Percentiles rank a stretch among this genome's conserved stretches.
These are phyloP conservation scores for Ophion ventricosus DNA, from an alignment of 2,888 invertebrate genomes.

Conservation along the genomic window DNA sequence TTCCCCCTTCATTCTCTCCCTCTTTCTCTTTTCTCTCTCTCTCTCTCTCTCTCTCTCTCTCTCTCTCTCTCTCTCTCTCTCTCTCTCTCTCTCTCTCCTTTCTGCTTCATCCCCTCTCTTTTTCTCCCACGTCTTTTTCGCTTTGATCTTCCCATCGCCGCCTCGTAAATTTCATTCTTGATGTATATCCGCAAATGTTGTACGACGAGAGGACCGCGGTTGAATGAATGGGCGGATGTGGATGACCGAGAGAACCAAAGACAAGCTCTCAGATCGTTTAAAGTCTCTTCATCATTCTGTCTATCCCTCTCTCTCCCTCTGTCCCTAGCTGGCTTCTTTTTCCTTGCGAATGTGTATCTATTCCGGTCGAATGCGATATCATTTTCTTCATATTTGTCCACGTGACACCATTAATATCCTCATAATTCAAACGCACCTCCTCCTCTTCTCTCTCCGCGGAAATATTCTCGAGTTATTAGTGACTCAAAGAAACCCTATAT, in stretches of 20 bases:
- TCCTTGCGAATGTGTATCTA: slow-evolving; percentile 30
- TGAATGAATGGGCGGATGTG: slow-evolving; percentile 46
- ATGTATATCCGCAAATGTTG: slow-evolving; percentile 1
- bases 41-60: no score
- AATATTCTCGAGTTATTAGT: slow-evolving; percentile 74
- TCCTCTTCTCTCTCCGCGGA: slow-evolving; percentile 61
- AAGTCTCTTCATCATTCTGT: slow-evolving; percentile 19
- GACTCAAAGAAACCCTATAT: slow-evolving; percentile 42
- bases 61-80: not conserved
- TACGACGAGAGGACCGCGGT: slow-evolving; percentile 19
- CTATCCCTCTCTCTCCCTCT: slow-evolving; percentile 10
- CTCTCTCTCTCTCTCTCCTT: no score
- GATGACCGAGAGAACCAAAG: slow-evolving; percentile 37
- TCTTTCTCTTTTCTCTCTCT: not conserved
- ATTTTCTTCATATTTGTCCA: slow-evolving; percentile 74
- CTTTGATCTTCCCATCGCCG: slow-evolving; percentile 14
- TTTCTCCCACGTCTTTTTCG: not conserved
- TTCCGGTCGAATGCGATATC: slow-evolving; percentile 61
- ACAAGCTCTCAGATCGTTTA: slow-evolving; percentile 40
- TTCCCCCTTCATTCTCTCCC: no score
- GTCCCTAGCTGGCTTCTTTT: not conserved
- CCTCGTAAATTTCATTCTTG: slow-evolving; percentile 24
- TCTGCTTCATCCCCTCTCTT: no score
- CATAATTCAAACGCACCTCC: slow-evolving; percentile 74
- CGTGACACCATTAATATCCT: slow-evolving; percentile 74